Evolutionary conservation across 1,140 invertebrate genomes (phyloP).

Genomic region (Limonius californicus): DNA sequence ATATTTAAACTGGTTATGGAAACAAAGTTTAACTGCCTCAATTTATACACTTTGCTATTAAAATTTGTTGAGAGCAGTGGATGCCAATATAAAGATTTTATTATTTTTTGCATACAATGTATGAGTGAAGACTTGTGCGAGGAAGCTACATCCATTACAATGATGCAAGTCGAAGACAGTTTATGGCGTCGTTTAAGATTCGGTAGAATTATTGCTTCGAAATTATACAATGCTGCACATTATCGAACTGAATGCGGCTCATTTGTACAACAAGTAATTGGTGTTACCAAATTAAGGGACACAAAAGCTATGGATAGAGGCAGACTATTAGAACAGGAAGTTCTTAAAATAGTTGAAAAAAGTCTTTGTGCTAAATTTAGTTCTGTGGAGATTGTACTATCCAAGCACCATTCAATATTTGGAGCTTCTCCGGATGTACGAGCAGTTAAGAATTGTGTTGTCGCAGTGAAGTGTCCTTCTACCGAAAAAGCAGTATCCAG

Average conservation of each 20-base stretch:
- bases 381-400: constrained; percentile 32
- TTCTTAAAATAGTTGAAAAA: constrained; percentile 28
- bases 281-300: too few relatives aligned
- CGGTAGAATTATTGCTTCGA: constrained; percentile 46
- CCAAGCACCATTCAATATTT: constrained; percentile 29
- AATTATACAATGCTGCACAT: constrained; percentile 40
- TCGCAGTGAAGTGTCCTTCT: constrained; percentile 50
- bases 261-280: constrained; percentile 40
- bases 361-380: constrained; percentile 17
- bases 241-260: constrained; percentile 41
- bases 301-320: too few relatives aligned
- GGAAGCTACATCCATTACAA: neutral
- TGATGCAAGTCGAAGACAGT: neutral
- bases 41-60: too few relatives aligned
- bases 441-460: constrained; percentile 46
- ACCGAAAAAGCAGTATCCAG: constrained; percentile 45
- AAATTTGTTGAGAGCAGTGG: too few relatives aligned
- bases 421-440: constrained; percentile 50
- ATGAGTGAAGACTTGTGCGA: neutral
- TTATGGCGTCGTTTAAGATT: constrained; percentile 43
- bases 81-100: neutral
- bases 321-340: constrained; percentile 38
- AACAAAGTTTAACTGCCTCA: too few relatives aligned
- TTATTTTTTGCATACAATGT: neutral
- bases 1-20: too few relatives aligned